Evolutionary conservation across 92 coral and sea anemone species (phyloP).

Genomic region (Porites lobata): DNA sequence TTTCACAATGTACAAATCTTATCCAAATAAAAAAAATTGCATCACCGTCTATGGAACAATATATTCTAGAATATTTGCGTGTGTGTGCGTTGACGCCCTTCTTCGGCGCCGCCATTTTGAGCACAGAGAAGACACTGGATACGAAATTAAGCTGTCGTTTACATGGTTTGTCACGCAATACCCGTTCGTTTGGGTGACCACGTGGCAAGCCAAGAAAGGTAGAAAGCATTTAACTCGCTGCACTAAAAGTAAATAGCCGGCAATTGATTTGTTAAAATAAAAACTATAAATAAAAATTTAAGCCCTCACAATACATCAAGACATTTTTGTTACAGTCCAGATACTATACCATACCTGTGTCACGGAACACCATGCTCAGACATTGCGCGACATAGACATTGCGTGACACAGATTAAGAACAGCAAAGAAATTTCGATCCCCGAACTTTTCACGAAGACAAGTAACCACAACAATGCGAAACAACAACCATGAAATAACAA

Average conservation of each 20-base stretch:
- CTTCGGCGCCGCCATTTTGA: too few relatives aligned
- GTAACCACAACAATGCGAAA: background rate
- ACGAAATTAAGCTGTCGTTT: background rate
- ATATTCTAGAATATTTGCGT: too few relatives aligned
- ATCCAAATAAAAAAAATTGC: too few relatives aligned
- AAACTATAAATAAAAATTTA: background rate
- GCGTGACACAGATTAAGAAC: background rate
- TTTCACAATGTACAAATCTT: too few relatives aligned
- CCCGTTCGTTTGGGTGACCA: background rate
- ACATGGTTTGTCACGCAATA: background rate
- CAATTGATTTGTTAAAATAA: background rate
- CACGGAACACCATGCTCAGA: background rate
- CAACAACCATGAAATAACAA: background rate
- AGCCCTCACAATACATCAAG: background rate
- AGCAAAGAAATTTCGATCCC: background rate
- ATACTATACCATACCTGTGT: background rate
- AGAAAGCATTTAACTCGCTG: background rate
- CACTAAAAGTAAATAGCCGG: background rate
- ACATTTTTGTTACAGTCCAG: background rate
- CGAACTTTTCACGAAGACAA: conserved; percentile 3
- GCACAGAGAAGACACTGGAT: too few relatives aligned
- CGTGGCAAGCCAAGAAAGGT: background rate
- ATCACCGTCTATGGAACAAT: too few relatives aligned
- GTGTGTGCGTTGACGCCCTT: too few relatives aligned
- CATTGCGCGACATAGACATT: background rate